Conservation (phyloP, 2,113 vertebrate species). For the Cranoglanis bouderius region DNA sequence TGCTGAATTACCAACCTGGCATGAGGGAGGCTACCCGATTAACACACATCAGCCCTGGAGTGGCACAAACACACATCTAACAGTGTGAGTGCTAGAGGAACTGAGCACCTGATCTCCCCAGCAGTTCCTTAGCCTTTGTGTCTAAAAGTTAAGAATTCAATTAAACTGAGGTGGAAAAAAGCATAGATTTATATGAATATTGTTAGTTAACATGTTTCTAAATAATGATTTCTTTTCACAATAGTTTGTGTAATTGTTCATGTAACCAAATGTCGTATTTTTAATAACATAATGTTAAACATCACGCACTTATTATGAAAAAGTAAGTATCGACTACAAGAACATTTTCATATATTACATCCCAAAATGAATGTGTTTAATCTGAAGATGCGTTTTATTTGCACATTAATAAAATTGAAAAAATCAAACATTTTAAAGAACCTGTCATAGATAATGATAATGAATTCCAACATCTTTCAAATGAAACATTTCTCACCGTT, state of each 20-base stretch:
- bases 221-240: not conserved
- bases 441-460: constrained; percentile 15
- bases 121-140: not conserved
- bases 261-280: not conserved
- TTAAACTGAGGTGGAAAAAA: not conserved
- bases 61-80: constrained; percentile 31
- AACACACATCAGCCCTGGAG: constrained; percentile 82
- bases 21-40: constrained; percentile 88
- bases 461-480: constrained; percentile 13
- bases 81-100: not conserved
- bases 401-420: constrained; percentile 3
- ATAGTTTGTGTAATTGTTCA: not conserved
- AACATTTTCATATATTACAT: not conserved
- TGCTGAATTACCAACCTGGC: constrained; percentile 91
- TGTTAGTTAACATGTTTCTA: not conserved
- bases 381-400: constrained; percentile 24
- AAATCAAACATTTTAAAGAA: constrained; percentile 7
- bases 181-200: not conserved
- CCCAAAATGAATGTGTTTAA: not conserved
- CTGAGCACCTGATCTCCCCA: not conserved
- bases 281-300: not conserved
- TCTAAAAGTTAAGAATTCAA: not conserved
- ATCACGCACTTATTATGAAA: not conserved
- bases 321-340: not conserved
- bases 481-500: constrained; percentile 15